Evolutionary conservation across 2,888 invertebrate genomes (phyloP).

Genomic region (Peribatodes rhomboidaria): DNA sequence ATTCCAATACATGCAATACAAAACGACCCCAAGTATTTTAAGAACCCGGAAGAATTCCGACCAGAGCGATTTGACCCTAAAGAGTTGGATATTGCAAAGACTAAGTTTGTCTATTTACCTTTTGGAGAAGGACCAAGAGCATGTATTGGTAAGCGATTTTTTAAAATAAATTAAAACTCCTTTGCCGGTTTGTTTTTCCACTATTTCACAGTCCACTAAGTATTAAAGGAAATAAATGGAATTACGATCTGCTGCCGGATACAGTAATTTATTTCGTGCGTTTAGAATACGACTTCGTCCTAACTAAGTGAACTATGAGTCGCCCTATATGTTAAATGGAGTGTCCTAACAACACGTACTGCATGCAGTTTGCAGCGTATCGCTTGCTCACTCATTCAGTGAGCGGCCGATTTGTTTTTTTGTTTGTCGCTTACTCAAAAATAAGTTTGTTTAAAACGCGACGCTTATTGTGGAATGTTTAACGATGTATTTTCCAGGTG

Average conservation of each 20-base stretch:
- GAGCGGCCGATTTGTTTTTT: too few species aligned
- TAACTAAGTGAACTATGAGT: too few species aligned
- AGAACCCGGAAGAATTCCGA: slow-evolving; percentile 58
- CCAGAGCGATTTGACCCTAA: slow-evolving; percentile 60
- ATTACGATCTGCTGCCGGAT: neutral
- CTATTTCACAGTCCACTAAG: too few species aligned
- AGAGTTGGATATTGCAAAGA: slow-evolving; percentile 43
- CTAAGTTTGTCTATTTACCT: slow-evolving; percentile 61
- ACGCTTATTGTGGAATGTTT: too few species aligned
- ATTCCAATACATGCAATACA: slow-evolving; percentile 67
- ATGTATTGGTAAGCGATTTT: slow-evolving; percentile 61
- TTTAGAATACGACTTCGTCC: too few species aligned
- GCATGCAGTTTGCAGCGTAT: too few species aligned
- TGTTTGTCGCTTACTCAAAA: too few species aligned
- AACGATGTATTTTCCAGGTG: slow-evolving; percentile 56
- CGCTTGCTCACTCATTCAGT: too few species aligned
- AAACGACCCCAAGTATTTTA: slow-evolving; percentile 65
- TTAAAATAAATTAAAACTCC: neutral
- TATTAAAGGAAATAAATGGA: neutral
- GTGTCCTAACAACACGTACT: too few species aligned
- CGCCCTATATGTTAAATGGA: too few species aligned
- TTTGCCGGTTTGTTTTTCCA: too few species aligned
- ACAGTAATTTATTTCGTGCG: too few species aligned
- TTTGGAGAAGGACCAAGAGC: slow-evolving; percentile 68
- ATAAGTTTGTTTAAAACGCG: neutral